phyloP scores from a whole-genome alignment of 2,888 invertebrate species.

The Drosophila mimetica region DNA sequence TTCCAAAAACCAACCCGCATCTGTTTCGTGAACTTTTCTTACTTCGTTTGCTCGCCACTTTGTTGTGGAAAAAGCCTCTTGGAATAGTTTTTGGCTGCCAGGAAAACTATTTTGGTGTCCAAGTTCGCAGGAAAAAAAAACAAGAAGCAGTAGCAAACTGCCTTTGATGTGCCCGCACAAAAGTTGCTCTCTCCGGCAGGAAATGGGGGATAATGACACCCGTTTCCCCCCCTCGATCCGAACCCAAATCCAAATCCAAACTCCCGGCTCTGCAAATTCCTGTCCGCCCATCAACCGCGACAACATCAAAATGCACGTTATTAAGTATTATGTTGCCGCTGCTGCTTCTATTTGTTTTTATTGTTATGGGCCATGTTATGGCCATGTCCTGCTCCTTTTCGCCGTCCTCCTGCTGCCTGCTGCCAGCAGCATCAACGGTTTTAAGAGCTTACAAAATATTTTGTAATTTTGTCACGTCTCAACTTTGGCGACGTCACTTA shows the following conservation, averaged over 20 bases:
- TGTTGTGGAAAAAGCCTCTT: conserved; percentile 49
- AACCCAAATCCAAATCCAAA: conserved; percentile 4
- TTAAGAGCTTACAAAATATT: conserved; percentile 72
- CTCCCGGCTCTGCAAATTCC: conserved; percentile 23
- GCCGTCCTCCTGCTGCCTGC: conserved; percentile 5
- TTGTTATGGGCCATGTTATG: conserved; percentile 65
- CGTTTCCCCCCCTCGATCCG: background rate
- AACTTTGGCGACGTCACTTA: conserved; percentile 77
- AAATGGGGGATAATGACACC: conserved; percentile 16
- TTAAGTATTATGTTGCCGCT: conserved; percentile 63
- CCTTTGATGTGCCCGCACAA: conserved; percentile 57
- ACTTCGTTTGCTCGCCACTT: conserved; percentile 27
- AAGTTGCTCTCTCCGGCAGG: conserved; percentile 31
- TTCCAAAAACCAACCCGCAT: conserved; percentile 15
- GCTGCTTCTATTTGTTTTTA: conserved; percentile 59
- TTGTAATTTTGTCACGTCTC: conserved; percentile 77
- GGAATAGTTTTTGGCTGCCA: conserved; percentile 58
- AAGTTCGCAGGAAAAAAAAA: conserved; percentile 23
- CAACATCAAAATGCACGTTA: conserved; percentile 72
- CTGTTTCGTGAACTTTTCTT: conserved; percentile 43
- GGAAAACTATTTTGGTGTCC: conserved; percentile 46
- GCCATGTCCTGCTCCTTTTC: conserved; percentile 50
- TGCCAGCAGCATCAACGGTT: conserved; percentile 60
- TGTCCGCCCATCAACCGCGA: conserved; percentile 35
- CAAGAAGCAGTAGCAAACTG: conserved; percentile 9